Conservation (phyloP, 2,113 vertebrate species). For the Mirza zaza region DNA sequence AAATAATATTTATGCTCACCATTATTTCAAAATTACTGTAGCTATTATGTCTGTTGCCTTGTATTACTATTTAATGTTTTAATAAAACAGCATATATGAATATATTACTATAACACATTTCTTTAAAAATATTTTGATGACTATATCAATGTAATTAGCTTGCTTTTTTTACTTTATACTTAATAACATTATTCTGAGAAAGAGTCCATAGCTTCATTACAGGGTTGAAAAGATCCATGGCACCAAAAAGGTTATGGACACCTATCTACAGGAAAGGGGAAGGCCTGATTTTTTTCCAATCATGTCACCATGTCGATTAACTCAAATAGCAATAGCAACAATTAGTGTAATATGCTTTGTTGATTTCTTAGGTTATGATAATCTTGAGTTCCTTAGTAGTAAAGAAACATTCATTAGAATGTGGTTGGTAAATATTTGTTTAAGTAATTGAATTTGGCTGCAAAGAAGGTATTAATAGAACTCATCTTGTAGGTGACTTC, state of each 20-base stretch:
- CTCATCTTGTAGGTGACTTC: background rate
- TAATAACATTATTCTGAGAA: background rate
- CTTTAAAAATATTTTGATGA: background rate
- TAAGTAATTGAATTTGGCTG: background rate
- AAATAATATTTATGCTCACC: background rate
- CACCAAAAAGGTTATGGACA: background rate
- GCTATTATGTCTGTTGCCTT: background rate
- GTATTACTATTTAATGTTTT: background rate
- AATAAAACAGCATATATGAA: background rate
- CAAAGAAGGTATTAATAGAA: background rate
- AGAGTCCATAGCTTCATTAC: background rate
- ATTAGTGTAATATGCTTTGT: background rate
- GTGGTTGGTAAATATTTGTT: background rate
- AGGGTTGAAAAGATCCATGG: background rate
- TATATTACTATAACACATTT: background rate
- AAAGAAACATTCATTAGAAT: background rate
- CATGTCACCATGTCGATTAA: background rate
- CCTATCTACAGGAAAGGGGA: background rate
- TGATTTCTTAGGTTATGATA: background rate
- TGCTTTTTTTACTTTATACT: background rate
- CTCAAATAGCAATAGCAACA: background rate
- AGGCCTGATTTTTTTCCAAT: background rate
- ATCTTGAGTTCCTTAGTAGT: background rate
- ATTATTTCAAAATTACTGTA: background rate
- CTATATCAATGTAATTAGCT: background rate